Evolutionary conservation across 2,797 vertebrate genomes (phyloP).

Genomic region (Sebastes cheni): DNA sequence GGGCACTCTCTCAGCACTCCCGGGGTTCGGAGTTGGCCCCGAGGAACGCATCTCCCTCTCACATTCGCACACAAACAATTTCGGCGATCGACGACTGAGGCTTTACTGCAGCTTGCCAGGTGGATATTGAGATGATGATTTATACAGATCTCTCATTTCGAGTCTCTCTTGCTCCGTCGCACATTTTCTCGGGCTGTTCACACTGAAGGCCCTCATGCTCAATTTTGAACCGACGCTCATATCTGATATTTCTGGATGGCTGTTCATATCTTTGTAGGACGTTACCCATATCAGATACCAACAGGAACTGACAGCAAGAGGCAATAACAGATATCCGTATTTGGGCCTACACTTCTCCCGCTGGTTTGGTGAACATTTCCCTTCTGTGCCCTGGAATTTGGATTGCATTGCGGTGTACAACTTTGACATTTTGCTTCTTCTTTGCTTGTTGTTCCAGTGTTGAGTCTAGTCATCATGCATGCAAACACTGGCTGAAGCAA

Average conservation of each 20-base stretch:
- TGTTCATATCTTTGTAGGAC: constrained; percentile 17
- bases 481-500: neutral
- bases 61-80: constrained; percentile 50
- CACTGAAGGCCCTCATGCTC: neutral
- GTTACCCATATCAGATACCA: constrained; percentile 1
- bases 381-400: neutral
- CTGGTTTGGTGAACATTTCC: constrained; percentile 15
- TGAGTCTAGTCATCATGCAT: neutral
- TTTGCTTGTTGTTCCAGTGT: neutral
- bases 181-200: constrained; percentile 11
- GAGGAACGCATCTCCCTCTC: constrained; percentile 45
- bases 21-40: constrained; percentile 28
- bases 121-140: constrained; percentile 56
- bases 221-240: neutral
- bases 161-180: constrained; percentile 7
- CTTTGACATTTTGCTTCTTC: neutral
- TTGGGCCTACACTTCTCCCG: neutral
- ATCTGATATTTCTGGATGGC: constrained; percentile 35
- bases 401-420: neutral
- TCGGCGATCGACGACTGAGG: constrained; percentile 28
- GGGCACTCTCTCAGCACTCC: constrained; percentile 54
- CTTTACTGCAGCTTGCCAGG: constrained; percentile 29
- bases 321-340: neutral
- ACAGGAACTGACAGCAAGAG: constrained; percentile 2
- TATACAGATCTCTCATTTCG: constrained; percentile 24